Evolutionary conservation across 2,797 vertebrate genomes (phyloP), one percentile per base, ranked within the genome.

Genomic region (Tenualosa ilisha): DNA sequence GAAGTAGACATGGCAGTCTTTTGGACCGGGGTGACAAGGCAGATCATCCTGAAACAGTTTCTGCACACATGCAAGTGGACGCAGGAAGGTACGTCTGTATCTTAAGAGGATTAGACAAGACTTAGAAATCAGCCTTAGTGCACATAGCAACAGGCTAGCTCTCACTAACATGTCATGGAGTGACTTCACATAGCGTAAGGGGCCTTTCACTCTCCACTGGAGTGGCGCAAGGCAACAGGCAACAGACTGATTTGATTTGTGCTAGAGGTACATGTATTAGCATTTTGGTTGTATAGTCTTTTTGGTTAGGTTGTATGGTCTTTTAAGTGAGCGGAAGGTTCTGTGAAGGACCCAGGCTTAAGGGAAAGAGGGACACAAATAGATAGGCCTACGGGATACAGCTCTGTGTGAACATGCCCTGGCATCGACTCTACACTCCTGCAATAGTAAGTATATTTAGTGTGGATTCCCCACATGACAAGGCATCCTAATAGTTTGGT

Each of bases 101-200:
- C 86, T 7, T 94, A 95, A 96, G 92, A 92, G 92, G 95, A 95
- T 96, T 95, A 95, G 87, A 86, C 15, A 17, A 94, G 92, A 94
- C 94, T 95, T 93, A 92, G 86, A 89, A 85, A 79, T 79, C 72
- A 79, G 37, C 72, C 82, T 85, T 84, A 86, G 88, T 89, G 89
- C 84, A 91, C 85, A 86, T 89, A 91, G 84, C 86, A 61, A 24
- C 82, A 53, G 31, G 43, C 26, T 84, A 22, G 46, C 63, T 53
- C 68, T 26, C 46, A 17, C n/a, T 31, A 26, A 68, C 31, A 51
- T 84, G 49, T 13, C 63, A 72, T 13, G 12, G 24, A 54, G 68
- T 6, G 40, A 7, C 43, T 8, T 40, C 17, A 43, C 40, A 43
- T 3, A 46, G 1, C 26, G 65, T 37, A 72, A 37, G 0, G 31